Evolutionary conservation across 2,797 vertebrate genomes (phyloP).

Genomic region (Holocentrus rufus): DNA sequence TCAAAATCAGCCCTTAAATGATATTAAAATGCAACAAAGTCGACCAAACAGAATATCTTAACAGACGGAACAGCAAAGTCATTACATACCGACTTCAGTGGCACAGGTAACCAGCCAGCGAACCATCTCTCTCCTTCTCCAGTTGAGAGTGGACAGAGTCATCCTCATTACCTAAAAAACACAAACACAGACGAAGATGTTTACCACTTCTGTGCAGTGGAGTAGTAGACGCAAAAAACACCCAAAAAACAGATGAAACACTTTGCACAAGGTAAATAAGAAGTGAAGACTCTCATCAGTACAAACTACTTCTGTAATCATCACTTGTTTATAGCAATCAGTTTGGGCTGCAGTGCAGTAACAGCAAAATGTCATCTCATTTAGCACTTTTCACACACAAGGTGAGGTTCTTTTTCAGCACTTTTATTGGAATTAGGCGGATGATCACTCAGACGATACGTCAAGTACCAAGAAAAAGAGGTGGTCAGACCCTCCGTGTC

Average conservation of each 20-base stretch:
- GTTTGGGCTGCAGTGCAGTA: no score
- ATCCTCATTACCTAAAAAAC: conserved; percentile 94
- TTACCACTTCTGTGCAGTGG: not conserved
- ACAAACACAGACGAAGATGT: conserved; percentile 6
- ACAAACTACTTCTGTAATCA: no score
- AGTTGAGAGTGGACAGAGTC: conserved; percentile 98
- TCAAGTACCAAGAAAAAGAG: conserved; percentile 15
- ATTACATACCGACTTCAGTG: conserved; percentile 95
- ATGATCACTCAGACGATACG: conserved; percentile 21
- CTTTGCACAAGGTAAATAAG: no score
- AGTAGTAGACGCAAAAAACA: not conserved
- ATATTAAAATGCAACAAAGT: not conserved
- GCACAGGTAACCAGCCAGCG: conserved; percentile 98
- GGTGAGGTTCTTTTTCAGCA: conserved; percentile 1
- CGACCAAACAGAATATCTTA: conserved; percentile 1
- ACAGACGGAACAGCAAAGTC: not conserved
- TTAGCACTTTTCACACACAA: no score
- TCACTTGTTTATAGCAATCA: no score
- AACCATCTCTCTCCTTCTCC: conserved; percentile 98
- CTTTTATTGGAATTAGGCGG: conserved; percentile 34
- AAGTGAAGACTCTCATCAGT: no score
- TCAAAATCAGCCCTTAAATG: not conserved
- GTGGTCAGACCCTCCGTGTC: conserved; percentile 19
- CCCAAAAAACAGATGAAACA: no score
- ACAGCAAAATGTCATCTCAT: no score